Evolutionary conservation across 2,797 vertebrate genomes (phyloP).

Genomic region (Squalus acanthias): DNA sequence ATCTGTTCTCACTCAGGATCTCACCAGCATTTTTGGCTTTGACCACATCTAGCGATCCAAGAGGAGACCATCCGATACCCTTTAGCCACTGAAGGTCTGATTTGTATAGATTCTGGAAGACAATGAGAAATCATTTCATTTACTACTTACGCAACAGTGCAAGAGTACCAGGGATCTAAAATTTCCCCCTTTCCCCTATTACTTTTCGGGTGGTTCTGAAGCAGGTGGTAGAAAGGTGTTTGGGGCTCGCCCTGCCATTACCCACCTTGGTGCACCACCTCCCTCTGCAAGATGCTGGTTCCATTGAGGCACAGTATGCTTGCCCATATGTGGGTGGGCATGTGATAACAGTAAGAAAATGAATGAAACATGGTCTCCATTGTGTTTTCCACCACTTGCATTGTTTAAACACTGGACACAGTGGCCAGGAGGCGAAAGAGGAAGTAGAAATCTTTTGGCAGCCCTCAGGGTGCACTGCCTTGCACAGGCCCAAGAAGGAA

Average conservation of each 20-base stretch:
- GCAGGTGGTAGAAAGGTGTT: neutral
- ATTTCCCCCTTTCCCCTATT: neutral
- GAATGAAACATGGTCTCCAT: neutral
- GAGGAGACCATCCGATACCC: conserved; percentile 35
- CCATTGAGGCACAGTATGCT: neutral
- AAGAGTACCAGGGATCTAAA: neutral
- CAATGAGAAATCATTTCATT: neutral
- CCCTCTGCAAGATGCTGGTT: neutral
- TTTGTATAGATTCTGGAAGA: conserved; percentile 36
- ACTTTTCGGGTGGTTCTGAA: neutral
- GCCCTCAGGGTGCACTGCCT: neutral
- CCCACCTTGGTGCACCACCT: neutral
- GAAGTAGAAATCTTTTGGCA: neutral
- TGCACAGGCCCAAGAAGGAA: neutral
- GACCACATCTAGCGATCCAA: conserved; percentile 19
- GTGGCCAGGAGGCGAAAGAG: neutral
- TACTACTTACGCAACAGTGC: no score
- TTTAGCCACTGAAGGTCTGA: conserved; percentile 36
- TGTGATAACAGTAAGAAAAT: neutral
- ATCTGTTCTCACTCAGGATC: conserved; percentile 33
- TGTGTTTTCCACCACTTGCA: neutral
- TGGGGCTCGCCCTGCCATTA: neutral
- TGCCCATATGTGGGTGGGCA: neutral
- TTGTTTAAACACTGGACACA: neutral
- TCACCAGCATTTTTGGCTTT: conserved; percentile 34